A percentile compares a stretch with the other conserved stretches of the same genome.
These are phyloP conservation scores for Agapornis canus DNA, from an alignment of 2,797 vertebrate genomes.

Conservation along the genomic window DNA sequence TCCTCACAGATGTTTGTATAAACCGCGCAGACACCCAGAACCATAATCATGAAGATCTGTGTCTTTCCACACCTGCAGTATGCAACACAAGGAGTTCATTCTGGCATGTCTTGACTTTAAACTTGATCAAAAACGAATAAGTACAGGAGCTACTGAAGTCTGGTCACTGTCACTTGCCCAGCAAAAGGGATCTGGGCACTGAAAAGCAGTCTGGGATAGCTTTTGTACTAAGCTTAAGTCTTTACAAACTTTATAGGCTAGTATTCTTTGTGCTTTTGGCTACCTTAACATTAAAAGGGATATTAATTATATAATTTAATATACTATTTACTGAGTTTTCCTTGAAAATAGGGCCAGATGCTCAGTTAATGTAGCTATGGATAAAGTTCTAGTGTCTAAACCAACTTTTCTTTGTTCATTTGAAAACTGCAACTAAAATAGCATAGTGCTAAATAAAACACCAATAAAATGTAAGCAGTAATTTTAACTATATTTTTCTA, in stretches of 20 bases:
- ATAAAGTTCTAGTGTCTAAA: neutral
- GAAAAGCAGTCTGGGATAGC: neutral
- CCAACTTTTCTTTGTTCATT: neutral
- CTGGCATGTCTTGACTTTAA: neutral
- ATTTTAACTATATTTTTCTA: neutral
- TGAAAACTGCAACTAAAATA: neutral
- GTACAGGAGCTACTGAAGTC: neutral
- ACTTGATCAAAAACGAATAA: neutral
- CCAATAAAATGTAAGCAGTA: neutral
- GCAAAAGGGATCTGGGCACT: neutral
- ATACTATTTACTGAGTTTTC: neutral
- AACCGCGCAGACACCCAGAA: neutral
- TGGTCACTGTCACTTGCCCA: neutral
- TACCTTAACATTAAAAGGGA: neutral
- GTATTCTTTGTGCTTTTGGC: neutral
- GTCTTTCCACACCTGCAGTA: neutral
- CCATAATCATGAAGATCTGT: accelerated
- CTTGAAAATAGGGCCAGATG: neutral
- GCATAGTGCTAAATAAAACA: neutral
- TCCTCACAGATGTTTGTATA: neutral
- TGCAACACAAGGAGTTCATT: neutral
- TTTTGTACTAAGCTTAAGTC: neutral
- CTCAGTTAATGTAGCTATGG: neutral
- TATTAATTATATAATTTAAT: neutral
- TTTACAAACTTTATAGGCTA: neutral